These are phyloP conservation scores for Eueides isabella DNA, from an alignment of 1,140 invertebrate species.

Conservation along the genomic window DNA sequence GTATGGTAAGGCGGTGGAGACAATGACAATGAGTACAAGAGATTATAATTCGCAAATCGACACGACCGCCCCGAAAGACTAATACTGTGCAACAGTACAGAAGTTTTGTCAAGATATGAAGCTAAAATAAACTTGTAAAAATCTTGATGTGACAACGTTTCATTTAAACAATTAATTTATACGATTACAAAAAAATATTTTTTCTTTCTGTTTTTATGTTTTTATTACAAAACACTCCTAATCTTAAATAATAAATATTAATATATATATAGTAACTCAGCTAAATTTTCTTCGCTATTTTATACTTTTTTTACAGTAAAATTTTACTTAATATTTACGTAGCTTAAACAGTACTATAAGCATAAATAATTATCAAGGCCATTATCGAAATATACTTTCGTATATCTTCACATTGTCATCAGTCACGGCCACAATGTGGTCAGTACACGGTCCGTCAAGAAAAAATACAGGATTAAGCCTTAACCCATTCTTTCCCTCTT, in stretches of 20 bases:
- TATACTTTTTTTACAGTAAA: neutral
- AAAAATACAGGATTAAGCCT: constrained; percentile 59
- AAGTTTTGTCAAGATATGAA: neutral
- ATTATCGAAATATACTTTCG: constrained; percentile 38
- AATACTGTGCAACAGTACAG: neutral
- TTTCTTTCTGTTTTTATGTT: no score
- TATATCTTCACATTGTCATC: constrained; percentile 39
- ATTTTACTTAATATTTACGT: neutral
- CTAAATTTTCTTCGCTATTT: no score
- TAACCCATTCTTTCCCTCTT: constrained; percentile 55
- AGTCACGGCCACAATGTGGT: constrained; percentile 63
- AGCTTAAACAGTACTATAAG: neutral
- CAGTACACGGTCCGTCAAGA: constrained; percentile 50
- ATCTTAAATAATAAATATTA: no score
- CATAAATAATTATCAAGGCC: neutral
- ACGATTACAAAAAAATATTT: no score
- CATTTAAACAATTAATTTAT: no score
- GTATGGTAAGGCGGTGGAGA: constrained; percentile 44
- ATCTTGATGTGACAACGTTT: no score
- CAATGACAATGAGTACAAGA: constrained; percentile 55
- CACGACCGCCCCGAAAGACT: constrained; percentile 38
- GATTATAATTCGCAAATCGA: constrained; percentile 61
- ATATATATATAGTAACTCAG: no score
- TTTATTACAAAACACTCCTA: no score
- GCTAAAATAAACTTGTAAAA: no score